Evolutionary conservation across 1,140 invertebrate species (phyloP).

Genomic region (Panonychus citri): DNA sequence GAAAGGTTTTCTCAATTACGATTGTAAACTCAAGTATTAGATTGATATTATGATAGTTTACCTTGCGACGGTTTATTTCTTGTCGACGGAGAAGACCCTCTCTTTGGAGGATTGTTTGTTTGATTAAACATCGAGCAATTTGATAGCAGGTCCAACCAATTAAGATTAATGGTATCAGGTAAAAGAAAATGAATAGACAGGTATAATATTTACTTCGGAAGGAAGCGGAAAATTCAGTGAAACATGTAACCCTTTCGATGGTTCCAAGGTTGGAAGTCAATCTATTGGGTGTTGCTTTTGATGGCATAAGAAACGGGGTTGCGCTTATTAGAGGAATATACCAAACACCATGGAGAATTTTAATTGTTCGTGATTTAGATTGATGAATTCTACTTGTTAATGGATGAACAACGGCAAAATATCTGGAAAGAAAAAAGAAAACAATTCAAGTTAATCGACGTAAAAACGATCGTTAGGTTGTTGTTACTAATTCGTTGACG

Average conservation of each 20-base stretch:
- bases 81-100: slow-evolving; percentile 16
- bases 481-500: no score
- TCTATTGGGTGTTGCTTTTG: slow-evolving; percentile 15
- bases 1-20: no score
- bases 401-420: slow-evolving; percentile 28
- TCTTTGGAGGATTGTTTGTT: slow-evolving; percentile 16
- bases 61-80: slow-evolving; percentile 20
- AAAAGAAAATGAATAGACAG: slow-evolving; percentile 25
- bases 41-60: slow-evolving; percentile 1
- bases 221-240: slow-evolving; percentile 19
- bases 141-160: slow-evolving; percentile 24
- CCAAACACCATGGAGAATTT: slow-evolving; percentile 25
- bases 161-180: slow-evolving; percentile 23
- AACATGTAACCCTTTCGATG: slow-evolving; percentile 22
- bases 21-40: not conserved
- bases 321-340: slow-evolving; percentile 22
- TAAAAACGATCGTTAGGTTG: no score
- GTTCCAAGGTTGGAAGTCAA: slow-evolving; percentile 21
- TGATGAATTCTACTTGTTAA: slow-evolving; percentile 24
- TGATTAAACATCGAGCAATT: slow-evolving; percentile 23
- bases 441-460: not conserved
- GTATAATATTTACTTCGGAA: slow-evolving; percentile 25
- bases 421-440: slow-evolving; percentile 17
- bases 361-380: slow-evolving; percentile 21
- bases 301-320: slow-evolving; percentile 21